phyloP scores from a whole-genome alignment of 1,140 invertebrate genomes.

The Dendrolimus kikuchii region DNA sequence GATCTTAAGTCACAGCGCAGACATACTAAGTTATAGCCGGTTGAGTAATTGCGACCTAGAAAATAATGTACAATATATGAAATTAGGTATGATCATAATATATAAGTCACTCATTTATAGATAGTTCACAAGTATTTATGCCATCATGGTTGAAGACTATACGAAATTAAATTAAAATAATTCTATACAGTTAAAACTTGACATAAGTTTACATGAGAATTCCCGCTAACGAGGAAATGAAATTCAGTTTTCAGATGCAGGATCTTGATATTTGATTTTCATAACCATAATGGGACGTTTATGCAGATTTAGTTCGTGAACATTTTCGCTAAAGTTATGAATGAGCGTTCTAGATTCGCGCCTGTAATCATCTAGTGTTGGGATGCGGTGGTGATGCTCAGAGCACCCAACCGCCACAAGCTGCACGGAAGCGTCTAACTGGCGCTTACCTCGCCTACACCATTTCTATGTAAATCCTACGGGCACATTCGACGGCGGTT shows the following conservation, averaged over 20 bases:
- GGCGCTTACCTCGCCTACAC: slow-evolving; percentile 31
- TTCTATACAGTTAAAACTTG: too few species aligned
- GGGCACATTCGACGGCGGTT: slow-evolving; percentile 44
- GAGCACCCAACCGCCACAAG: slow-evolving; percentile 10
- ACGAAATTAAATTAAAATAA: too few species aligned
- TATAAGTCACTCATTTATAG: too few species aligned
- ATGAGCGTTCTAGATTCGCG: slow-evolving; percentile 43
- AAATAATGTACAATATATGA: too few species aligned
- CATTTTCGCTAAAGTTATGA: slow-evolving; percentile 42
- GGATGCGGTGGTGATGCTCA: slow-evolving; percentile 9
- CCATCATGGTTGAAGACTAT: too few species aligned
- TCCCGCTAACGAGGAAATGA: too few species aligned
- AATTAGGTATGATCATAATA: too few species aligned
- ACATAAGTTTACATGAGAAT: too few species aligned
- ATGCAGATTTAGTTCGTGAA: slow-evolving; percentile 47
- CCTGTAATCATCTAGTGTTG: slow-evolving; percentile 37
- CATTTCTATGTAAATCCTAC: slow-evolving; percentile 65
- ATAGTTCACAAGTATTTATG: too few species aligned
- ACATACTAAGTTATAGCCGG: too few species aligned
- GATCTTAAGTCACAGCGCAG: too few species aligned
- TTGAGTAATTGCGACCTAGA: too few species aligned
- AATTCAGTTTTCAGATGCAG: slow-evolving; percentile 10
- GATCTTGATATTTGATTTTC: slow-evolving; percentile 30
- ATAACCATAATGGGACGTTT: slow-evolving; percentile 35
- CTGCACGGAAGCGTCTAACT: slow-evolving; percentile 42